phyloP scores from a whole-genome alignment of 2,797 vertebrate genomes.

The Brachyalestes nurse region DNA sequence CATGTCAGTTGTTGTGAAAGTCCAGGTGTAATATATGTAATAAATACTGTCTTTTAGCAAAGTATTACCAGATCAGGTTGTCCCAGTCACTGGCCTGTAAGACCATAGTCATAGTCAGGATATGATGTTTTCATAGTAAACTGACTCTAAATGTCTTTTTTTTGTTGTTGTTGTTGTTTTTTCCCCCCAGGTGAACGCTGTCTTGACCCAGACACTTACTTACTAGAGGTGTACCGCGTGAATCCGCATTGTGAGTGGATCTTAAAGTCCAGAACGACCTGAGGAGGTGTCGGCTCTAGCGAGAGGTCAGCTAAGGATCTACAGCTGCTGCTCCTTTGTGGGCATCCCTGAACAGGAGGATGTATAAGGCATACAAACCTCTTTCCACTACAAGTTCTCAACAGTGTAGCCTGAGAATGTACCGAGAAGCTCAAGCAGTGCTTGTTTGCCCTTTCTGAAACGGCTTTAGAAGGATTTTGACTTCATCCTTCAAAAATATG shows the following conservation, averaged over 20 bases:
- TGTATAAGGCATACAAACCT: conserved; percentile 35
- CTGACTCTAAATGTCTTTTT: neutral
- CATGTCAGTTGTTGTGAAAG: too few relatives aligned
- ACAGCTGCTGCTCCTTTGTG: conserved; percentile 40
- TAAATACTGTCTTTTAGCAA: too few relatives aligned
- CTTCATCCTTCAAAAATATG: conserved; percentile 21
- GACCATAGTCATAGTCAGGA: too few relatives aligned
- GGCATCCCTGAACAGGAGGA: conserved; percentile 17
- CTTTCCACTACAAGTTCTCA: conserved; percentile 10
- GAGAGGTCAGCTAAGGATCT: conserved; percentile 1
- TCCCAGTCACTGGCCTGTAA: too few relatives aligned
- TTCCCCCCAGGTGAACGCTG: conserved; percentile 82
- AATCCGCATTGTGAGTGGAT: conserved; percentile 90
- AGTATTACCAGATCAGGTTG: too few relatives aligned
- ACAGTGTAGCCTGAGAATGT: neutral
- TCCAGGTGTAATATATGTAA: too few relatives aligned
- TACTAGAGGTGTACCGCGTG: conserved; percentile 84
- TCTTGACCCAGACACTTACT: conserved; percentile 83
- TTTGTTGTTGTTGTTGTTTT: neutral
- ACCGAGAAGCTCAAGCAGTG: neutral
- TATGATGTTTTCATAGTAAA: neutral
- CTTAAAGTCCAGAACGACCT: conserved; percentile 81
- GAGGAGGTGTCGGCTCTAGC: conserved; percentile 53
- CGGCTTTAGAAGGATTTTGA: conserved; percentile 30
- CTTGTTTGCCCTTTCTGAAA: neutral